Evolutionary conservation across 1,140 invertebrate species (phyloP).

Genomic region (Nasonia giraulti): DNA sequence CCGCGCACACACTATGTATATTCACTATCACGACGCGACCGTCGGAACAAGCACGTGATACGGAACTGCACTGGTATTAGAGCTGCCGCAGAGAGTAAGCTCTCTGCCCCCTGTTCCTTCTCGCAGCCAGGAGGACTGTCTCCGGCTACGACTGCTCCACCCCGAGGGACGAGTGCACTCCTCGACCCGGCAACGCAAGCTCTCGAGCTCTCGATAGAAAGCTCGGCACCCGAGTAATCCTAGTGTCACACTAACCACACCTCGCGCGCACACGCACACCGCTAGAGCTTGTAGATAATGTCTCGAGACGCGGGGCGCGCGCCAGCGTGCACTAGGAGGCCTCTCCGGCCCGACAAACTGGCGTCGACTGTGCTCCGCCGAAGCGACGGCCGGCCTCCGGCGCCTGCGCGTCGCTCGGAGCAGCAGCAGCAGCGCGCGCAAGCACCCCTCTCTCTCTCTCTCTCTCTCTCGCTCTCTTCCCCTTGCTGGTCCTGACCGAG

Average conservation of each 20-base stretch:
- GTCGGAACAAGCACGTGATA: neutral
- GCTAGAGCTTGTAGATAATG: neutral
- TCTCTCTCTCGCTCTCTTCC: neutral
- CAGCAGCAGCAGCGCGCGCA: neutral
- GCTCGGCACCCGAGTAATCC: neutral
- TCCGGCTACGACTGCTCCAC: too few species aligned
- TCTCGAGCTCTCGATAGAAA: neutral
- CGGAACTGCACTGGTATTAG: neutral
- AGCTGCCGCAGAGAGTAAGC: neutral
- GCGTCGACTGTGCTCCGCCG: conserved; percentile 58
- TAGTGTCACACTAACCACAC: conserved; percentile 1
- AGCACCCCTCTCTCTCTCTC: neutral
- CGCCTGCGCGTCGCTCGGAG: conserved; percentile 23
- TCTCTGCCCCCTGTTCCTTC: neutral
- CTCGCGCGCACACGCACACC: neutral
- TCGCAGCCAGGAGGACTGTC: too few species aligned
- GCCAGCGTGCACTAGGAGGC: neutral
- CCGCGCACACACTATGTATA: neutral
- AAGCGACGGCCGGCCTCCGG: neutral
- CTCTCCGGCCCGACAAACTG: conserved; percentile 72
- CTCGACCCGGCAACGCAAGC: too few species aligned
- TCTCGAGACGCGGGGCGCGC: neutral
- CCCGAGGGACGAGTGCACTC: too few species aligned
- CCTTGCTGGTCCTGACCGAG: neutral
- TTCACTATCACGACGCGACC: neutral